Base-by-base conservation (phyloP, 2,888 invertebrate genomes). In the Xylophagus ater region DNA sequence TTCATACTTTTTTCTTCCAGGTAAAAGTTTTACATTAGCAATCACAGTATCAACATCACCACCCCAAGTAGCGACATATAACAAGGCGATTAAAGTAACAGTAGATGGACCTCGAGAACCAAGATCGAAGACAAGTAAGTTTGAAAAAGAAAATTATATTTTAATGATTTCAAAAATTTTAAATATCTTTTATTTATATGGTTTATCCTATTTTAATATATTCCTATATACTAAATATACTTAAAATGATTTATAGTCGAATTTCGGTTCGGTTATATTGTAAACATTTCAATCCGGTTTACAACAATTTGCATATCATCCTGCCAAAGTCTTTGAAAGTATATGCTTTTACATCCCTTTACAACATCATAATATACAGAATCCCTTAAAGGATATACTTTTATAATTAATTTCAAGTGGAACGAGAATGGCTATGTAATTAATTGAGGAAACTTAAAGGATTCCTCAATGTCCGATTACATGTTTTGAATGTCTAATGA, bases 91-190 rank as follows among this genome's bases (percentile, higher is more conserved):
- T 68, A 96, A 96, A 69, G 93, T 96, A 51, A 96, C 96, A 15
- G 94, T 96, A 39, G 96, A 96, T 65, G 96, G 96, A 50, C 96
- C 96, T 8, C 68, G 96, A 54, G 94, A 94, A 65, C 93, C 96
- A 5, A 71, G 93, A 57, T 89, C 88, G 51, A 90, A 90, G 71
- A 87, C 87, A 71, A 86, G 83, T 86, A 76, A 81, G 84, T 63
- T 56, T 53, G 44, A 43, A 46, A 47, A 42, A n/a, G n/a, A n/a
- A n/a, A n/a, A n/a, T n/a, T n/a, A n/a, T n/a, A n/a, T n/a, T n/a
- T n/a, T n/a, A n/a, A n/a, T n/a, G n/a, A n/a, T n/a, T n/a, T n/a
- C n/a, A n/a, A n/a, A n/a, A n/a, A n/a, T n/a, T n/a, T n/a, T n/a
- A n/a, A n/a, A n/a, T n/a, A n/a, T n/a, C n/a, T n/a, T n/a, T n/a